These are phyloP conservation scores for Agrypnia vestita DNA, from an alignment of 1,140 invertebrate species.

Conservation along the genomic window DNA sequence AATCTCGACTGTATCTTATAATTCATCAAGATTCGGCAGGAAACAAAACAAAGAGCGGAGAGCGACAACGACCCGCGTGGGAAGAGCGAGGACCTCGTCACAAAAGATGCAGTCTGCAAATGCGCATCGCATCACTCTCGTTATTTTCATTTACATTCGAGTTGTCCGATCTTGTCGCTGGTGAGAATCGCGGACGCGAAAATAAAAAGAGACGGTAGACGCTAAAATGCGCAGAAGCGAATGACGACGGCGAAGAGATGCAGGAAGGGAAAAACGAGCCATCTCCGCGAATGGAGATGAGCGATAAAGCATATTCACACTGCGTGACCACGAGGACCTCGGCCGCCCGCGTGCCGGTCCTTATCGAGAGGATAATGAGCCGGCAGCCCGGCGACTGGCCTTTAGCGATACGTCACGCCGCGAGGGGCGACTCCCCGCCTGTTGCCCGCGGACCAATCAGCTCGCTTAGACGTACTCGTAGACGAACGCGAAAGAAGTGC, in stretches of 20 bases:
- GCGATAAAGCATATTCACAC: neutral
- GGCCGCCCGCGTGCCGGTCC: neutral
- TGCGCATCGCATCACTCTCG: too few species aligned
- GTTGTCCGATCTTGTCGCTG: too few species aligned
- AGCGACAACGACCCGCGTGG: slow-evolving; percentile 69
- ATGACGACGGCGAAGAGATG: neutral
- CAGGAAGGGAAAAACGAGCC: neutral
- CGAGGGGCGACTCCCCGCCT: neutral
- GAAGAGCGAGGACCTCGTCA: slow-evolving; percentile 13
- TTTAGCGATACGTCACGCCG: too few species aligned
- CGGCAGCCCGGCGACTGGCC: neutral
- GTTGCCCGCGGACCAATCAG: too few species aligned
- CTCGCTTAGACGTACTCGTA: too few species aligned
- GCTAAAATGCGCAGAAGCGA: neutral
- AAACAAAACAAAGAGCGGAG: slow-evolving; percentile 45
- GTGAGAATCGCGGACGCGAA: neutral
- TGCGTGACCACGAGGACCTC: slow-evolving; percentile 3
- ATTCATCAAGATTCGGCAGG: neutral
- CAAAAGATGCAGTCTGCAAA: slow-evolving; percentile 24
- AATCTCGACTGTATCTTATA: neutral
- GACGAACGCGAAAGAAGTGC: too few species aligned
- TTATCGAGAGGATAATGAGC: neutral
- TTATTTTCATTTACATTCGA: too few species aligned
- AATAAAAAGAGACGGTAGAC: neutral
- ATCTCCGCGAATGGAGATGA: slow-evolving; percentile 14